Evolutionary conservation across 2,888 invertebrate genomes (phyloP), one percentile per base, ranked within the genome.

Genomic region (Rotaria magnacalcarata): DNA sequence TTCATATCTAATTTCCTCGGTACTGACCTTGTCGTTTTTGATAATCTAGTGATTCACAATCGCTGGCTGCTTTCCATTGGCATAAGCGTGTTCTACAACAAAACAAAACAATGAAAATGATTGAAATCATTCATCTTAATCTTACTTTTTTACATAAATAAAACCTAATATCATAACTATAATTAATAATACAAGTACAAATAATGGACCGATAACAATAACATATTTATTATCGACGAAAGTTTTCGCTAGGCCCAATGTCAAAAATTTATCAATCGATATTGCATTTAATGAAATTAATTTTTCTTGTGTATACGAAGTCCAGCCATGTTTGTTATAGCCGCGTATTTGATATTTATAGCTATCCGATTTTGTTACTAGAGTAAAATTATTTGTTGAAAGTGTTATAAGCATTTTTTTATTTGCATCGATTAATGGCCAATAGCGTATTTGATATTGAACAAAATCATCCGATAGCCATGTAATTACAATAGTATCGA

Each of bases 1-100:
- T 16, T 14, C 14, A 14, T 52, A 11, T 52, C 16, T 14, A 11
- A 11, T 52, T 52, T 52, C 3, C 52, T 52, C 24, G 6, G 1
- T 60, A 93, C 91, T 93, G 94, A 92, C 95, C 95, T 93, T 96
- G 89, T 95, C 95, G 91, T 96, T 96, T 89, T 96, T 93, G 80
- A 91, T 96, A 96, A 90, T 96, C 96, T 89, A 96, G 92, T 5
- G 95, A 95, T 91, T 96, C 96, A 91, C 96, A 95, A 91, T 96
- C 96, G 90, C 95, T 95, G n/a, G 96, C 95, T 90, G 96, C 96
- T 91, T 97, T 97, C 91, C 96, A 96, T 91, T 96, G 96, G 91
- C 96, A 95, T 90, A 96, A 96, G 91, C 96, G 90, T 94, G 96
- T 90, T 95, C 94, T 90, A 95, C 89, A 88, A 43, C 87, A 85